Evolutionary conservation across 2,113 vertebrate species (phyloP).

Genomic region (Monopterus albus): DNA sequence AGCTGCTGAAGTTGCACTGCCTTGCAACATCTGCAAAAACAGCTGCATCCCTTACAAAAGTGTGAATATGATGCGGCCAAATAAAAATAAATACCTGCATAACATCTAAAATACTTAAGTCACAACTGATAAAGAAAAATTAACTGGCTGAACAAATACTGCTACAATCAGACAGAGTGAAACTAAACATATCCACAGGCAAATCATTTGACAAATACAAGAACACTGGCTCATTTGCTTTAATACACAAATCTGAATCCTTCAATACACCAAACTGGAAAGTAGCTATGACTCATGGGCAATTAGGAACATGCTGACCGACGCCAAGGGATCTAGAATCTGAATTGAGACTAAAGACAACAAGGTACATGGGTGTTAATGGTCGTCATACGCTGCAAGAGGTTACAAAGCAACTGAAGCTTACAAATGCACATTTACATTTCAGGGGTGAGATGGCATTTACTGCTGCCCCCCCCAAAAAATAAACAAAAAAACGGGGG

Average conservation of each 20-base stretch:
- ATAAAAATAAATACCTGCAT: neutral
- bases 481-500: no score
- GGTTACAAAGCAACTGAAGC: no score
- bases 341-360: no score
- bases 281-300: neutral
- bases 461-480: no score
- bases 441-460: no score
- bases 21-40: neutral
- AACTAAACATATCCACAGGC: neutral
- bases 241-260: neutral
- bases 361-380: no score
- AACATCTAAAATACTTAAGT: neutral
- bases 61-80: neutral
- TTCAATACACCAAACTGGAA: neutral
- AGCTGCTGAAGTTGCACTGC: neutral
- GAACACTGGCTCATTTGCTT: neutral
- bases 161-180: neutral
- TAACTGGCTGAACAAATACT: neutral
- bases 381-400: no score
- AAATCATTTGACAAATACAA: neutral
- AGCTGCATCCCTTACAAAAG: neutral
- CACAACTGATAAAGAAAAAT: neutral
- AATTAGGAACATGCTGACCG: neutral
- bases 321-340: no score
- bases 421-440: no score